Evolutionary conservation across 2,888 invertebrate species (phyloP), one percentile per base, ranked within the genome.

Genomic region (Spialia ferax): DNA sequence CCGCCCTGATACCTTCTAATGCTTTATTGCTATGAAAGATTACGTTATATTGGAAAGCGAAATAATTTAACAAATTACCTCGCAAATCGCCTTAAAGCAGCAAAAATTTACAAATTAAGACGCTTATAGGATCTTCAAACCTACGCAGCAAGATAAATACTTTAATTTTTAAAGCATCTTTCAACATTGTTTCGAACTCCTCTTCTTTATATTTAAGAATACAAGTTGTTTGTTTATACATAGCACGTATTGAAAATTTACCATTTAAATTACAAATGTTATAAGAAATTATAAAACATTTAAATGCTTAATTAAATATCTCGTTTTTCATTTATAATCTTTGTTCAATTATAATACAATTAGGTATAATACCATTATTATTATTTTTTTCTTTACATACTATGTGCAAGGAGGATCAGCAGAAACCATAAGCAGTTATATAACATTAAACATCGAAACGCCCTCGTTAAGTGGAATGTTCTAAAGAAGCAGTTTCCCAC

Each of bases 61-160:
- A 84, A 88, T 92, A 89, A 92, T 88, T 89, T 85, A 83, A 73
- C 79, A 85, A 89, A 89, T 91, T 87, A 85, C 80, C 75, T 77
- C 73, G 74, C 72, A 86, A 91, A 91, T 88, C 91, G 84, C 80
- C 87, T 90, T 88, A 86, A 71, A 75, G 75, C 73, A 78, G 76
- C 73, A 84, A 89, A 87, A 85, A 82, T 78, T 80, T 76, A 75
- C 81, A 88, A 92, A 91, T 91, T 87, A 45, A 87, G 87, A 77
- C 86, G 86, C 88, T 91, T 88, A 85, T 83, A 84, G 82, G 87
- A 88, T 89, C 85, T 83, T 69, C 74, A 60, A 65, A 69, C 68
- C 52, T 69, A 71, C 63, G 67, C 59, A 63, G 50, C 20, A 42
- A 38, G 5, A 32, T 32, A 29, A n/a, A 15, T 15, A 52, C 63